phyloP scores from a whole-genome alignment of 2,113 vertebrate genomes.

The Desmodus rotundus region DNA sequence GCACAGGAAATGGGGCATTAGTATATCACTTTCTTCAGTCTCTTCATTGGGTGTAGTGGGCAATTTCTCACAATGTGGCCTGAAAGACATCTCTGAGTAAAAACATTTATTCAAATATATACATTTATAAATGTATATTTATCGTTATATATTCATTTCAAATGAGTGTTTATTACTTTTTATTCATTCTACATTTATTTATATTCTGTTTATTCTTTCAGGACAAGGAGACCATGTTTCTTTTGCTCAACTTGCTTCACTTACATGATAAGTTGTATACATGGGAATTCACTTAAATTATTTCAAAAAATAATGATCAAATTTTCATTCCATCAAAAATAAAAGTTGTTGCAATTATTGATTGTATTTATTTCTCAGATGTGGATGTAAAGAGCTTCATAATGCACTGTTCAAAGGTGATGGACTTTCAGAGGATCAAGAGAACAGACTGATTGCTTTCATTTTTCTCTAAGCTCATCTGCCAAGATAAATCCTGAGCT shows the following conservation, averaged over 20 bases:
- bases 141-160: neutral
- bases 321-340: neutral
- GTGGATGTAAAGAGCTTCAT: neutral
- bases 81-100: neutral
- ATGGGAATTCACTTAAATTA: neutral
- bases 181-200: neutral
- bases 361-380: neutral
- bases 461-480: neutral
- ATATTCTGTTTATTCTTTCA: neutral
- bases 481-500: constrained; percentile 27
- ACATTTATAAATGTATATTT: neutral
- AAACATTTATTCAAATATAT: too few species aligned
- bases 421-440: neutral
- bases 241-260: neutral
- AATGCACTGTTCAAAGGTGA: neutral
- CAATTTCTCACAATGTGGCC: neutral
- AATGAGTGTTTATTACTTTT: neutral
- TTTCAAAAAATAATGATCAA: neutral
- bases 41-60: neutral
- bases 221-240: neutral
- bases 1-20: neutral
- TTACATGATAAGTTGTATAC: neutral
- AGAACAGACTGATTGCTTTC: constrained; percentile 1
- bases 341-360: neutral
- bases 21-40: neutral